A percentile compares a stretch with the other conserved stretches of the same genome.
Conservation (phyloP, 2,888 invertebrate genomes). For the Apotomis betuletana region DNA sequence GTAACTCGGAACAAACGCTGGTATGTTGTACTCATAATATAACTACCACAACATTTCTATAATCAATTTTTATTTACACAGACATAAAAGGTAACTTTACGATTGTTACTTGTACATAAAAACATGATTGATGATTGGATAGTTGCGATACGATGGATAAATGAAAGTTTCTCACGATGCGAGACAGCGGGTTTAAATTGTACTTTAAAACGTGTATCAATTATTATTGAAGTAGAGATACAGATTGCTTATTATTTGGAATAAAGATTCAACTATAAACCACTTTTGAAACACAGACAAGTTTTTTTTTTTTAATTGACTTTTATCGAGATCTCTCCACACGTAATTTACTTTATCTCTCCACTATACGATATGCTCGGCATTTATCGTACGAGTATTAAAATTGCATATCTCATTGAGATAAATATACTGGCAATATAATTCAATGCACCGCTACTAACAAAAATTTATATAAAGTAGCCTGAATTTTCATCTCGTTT, state of each 20-base stretch:
- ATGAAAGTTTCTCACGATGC: neutral
- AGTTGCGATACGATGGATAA: neutral
- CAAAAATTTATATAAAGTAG: neutral
- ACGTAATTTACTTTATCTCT: too few species aligned
- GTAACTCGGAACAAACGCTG: too few species aligned
- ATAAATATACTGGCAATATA: too few species aligned
- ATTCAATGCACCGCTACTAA: too few species aligned
- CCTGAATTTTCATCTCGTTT: slow-evolving; percentile 1
- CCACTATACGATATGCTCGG: too few species aligned
- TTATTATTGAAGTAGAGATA: neutral
- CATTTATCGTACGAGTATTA: too few species aligned
- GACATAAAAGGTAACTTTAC: neutral
- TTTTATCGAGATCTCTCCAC: too few species aligned
- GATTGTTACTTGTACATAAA: neutral
- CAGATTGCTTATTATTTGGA: too few species aligned
- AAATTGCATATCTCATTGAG: too few species aligned
- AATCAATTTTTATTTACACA: neutral
- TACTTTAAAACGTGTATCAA: neutral
- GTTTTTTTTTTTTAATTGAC: too few species aligned
- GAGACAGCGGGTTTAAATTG: neutral
- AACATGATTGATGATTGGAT: neutral
- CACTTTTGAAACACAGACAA: neutral
- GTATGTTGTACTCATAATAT: neutral
- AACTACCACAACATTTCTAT: neutral
- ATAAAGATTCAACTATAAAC: neutral